Evolutionary conservation across 2,888 invertebrate species (phyloP).

Genomic region (Magallana nippona): DNA sequence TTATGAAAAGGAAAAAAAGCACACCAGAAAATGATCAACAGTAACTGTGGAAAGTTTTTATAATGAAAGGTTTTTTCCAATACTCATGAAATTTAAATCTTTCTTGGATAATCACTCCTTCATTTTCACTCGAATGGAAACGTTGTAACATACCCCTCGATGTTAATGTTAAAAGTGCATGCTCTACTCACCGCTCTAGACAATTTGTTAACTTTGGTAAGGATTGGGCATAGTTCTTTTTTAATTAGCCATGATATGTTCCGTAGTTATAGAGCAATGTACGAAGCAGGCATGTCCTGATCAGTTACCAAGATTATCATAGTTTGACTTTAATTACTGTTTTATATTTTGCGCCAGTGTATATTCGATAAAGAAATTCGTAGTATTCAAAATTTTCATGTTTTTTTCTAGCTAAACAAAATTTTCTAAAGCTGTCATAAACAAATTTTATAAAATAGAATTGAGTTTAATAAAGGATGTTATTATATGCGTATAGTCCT

Average conservation of each 20-base stretch:
- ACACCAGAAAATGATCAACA: not conserved
- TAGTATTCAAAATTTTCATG: no score
- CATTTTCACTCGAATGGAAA: not conserved
- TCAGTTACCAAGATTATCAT: not conserved
- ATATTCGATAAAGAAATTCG: not conserved
- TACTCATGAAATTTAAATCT: not conserved
- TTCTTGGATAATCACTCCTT: not conserved
- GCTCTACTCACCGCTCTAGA: not conserved
- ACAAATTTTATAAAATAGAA: no score
- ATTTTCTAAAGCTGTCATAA: no score
- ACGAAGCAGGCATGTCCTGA: not conserved
- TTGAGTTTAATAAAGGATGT: no score
- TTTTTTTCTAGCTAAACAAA: no score
- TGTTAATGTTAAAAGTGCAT: not conserved
- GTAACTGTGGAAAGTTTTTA: not conserved
- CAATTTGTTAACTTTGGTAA: not conserved
- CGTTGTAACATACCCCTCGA: not conserved
- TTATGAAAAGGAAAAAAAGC: not conserved
- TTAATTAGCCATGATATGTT: conserved; percentile 2
- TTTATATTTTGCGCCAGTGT: not conserved
- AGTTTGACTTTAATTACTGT: not conserved
- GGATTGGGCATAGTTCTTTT: not conserved
- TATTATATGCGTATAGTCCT: no score
- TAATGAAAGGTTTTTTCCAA: not conserved
- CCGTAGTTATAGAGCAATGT: not conserved